Evolutionary conservation across 2,888 invertebrate species (phyloP).

Genomic region (Leptinotarsa peninsularis): DNA sequence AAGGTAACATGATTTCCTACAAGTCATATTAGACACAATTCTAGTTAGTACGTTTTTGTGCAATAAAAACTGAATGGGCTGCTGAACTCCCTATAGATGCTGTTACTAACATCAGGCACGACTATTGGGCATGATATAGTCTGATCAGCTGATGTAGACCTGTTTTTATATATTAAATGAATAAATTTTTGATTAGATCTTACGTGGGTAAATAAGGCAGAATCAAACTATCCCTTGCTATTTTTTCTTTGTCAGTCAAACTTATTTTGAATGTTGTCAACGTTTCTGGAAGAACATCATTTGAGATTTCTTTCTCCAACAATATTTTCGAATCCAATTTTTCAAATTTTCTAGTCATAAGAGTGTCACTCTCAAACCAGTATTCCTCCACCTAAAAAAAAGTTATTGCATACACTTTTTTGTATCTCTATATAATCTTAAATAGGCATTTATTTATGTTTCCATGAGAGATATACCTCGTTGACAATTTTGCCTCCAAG

Average conservation of each 20-base stretch:
- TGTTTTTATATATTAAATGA: conserved; percentile 8
- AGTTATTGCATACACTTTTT: background rate
- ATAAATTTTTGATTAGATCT: conserved; percentile 33
- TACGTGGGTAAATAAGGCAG: conserved; percentile 72
- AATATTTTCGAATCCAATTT: conserved; percentile 57
- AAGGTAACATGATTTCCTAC: too few species aligned
- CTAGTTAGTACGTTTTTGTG: too few species aligned
- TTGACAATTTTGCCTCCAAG: conserved; percentile 68
- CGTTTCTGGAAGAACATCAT: conserved; percentile 63
- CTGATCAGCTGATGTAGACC: too few species aligned
- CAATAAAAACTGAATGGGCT: too few species aligned
- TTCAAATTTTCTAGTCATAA: conserved; percentile 57
- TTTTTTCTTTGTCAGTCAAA: conserved; percentile 72
- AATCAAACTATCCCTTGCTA: conserved; percentile 68
- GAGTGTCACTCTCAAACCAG: conserved; percentile 60
- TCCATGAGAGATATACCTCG: conserved; percentile 58
- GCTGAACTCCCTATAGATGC: too few species aligned
- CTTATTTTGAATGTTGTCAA: conserved; percentile 76
- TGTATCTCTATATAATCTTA: background rate
- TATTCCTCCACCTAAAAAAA: conserved; percentile 56
- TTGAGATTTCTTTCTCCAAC: conserved; percentile 43
- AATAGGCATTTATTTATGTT: background rate
- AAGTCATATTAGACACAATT: too few species aligned
- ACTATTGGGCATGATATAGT: too few species aligned
- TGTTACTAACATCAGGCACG: too few species aligned